A percentile compares a stretch with the other conserved stretches of the same genome.
Evolutionary conservation across 2,888 invertebrate species (phyloP).

Genomic region (Ptilodon capucinus): DNA sequence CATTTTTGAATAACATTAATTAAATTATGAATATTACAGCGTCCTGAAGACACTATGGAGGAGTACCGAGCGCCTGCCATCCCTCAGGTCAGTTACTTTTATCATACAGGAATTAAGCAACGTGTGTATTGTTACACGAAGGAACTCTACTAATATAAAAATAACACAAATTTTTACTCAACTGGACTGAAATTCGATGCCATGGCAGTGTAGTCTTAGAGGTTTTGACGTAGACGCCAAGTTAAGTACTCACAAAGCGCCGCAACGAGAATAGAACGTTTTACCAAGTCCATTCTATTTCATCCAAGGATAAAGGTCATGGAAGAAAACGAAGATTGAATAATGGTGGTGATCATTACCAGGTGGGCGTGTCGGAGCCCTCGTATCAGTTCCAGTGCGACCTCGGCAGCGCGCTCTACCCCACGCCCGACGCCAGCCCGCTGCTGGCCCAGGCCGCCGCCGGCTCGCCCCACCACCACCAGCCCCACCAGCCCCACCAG

Average conservation of each 20-base stretch:
- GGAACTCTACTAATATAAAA: no score
- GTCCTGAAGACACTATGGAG: background rate
- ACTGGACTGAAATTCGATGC: no score
- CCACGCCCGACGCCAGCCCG: constrained; percentile 14
- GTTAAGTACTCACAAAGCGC: no score
- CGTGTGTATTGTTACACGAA: no score
- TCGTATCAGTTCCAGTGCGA: constrained; percentile 36
- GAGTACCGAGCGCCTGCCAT: background rate
- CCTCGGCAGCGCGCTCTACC: constrained; percentile 36
- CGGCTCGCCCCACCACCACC: constrained; percentile 16
- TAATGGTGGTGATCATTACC: background rate
- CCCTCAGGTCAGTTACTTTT: constrained; percentile 20
- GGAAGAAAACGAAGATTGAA: no score
- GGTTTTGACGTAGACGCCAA: no score
- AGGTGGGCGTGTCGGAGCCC: constrained; percentile 16
- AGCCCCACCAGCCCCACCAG: constrained; percentile 4
- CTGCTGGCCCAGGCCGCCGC: background rate
- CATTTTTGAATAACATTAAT: background rate
- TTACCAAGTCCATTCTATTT: no score
- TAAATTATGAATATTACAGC: background rate
- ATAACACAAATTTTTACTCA: no score
- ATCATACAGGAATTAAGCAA: no score
- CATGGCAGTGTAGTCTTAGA: no score
- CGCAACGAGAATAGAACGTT: no score
- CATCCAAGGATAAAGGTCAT: no score